Evolutionary conservation across 2,888 invertebrate genomes (phyloP).

Genomic region (Mythimna vitellina): DNA sequence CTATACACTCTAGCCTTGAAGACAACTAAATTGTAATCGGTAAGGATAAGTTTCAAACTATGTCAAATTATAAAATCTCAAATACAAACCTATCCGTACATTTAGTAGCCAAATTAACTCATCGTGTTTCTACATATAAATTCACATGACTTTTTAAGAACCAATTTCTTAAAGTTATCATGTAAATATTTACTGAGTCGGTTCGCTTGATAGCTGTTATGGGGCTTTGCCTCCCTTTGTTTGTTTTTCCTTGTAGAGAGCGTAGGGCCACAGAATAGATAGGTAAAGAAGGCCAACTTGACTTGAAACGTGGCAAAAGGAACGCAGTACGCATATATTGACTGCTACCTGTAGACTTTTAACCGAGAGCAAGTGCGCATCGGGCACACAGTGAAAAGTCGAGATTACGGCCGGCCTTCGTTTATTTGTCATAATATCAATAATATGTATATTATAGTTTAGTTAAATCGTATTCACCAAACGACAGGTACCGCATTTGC

Average conservation of each 20-base stretch:
- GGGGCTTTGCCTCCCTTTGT: constrained; percentile 73
- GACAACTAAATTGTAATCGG: too few relatives aligned
- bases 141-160: constrained; percentile 39
- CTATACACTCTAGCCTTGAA: too few relatives aligned
- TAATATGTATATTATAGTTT: background rate
- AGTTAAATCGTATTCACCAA: background rate
- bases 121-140: constrained; percentile 36
- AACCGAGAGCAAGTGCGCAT: too few relatives aligned
- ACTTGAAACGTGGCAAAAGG: background rate
- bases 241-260: constrained; percentile 76
- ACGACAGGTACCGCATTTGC: background rate
- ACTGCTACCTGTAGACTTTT: too few relatives aligned
- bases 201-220: constrained; percentile 76
- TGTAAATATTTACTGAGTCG: constrained; percentile 76
- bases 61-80: background rate
- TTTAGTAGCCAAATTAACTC: constrained; percentile 25
- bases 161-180: constrained; percentile 63
- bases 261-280: constrained; percentile 43
- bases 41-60: background rate
- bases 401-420: too few relatives aligned
- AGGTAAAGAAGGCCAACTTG: constrained; percentile 1
- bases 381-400: too few relatives aligned
- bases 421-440: too few relatives aligned
- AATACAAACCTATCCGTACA: too few relatives aligned
- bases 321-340: background rate